Conservation (phyloP, 2,797 vertebrate genomes). For the Coracias cyanogaster region DNA sequence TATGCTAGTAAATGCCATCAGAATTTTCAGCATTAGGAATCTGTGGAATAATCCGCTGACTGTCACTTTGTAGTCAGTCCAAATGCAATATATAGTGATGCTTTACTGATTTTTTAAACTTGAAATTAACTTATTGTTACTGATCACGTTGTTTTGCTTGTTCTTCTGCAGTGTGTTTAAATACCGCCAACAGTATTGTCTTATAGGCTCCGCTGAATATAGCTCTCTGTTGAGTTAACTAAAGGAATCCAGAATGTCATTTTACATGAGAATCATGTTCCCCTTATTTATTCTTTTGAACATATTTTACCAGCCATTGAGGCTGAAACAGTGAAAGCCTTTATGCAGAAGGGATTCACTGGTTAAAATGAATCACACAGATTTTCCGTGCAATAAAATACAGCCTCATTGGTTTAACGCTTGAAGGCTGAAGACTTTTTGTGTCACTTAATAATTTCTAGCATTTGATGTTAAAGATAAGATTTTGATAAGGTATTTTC, state of each 20-base stretch:
- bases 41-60: conserved; percentile 76
- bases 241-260: conserved; percentile 56
- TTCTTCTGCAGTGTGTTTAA: conserved; percentile 23
- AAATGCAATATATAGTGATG: conserved; percentile 39
- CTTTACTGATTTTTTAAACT: conserved; percentile 67
- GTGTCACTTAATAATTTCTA: conserved; percentile 69
- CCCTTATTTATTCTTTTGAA: conserved; percentile 76
- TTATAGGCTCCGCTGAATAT: conserved; percentile 46
- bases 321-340: conserved; percentile 66
- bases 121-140: conserved; percentile 76
- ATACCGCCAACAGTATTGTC: conserved; percentile 46
- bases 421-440: conserved; percentile 53
- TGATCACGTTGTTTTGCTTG: conserved; percentile 46
- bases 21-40: conserved; percentile 82
- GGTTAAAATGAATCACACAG: conserved; percentile 50
- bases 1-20: conserved; percentile 85
- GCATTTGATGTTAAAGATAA: conserved; percentile 51
- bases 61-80: conserved; percentile 75
- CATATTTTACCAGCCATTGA: conserved; percentile 70
- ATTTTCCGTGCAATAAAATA: conserved; percentile 54
- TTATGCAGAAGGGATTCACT: conserved; percentile 59
- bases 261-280: conserved; percentile 66
- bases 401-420: conserved; percentile 43
- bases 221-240: conserved; percentile 55
- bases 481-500: conserved; percentile 33